Percentiles rank a stretch among this genome's conserved stretches.
phyloP scores from a whole-genome alignment of 2,113 vertebrate species.

The Lepidothrix coronata region DNA sequence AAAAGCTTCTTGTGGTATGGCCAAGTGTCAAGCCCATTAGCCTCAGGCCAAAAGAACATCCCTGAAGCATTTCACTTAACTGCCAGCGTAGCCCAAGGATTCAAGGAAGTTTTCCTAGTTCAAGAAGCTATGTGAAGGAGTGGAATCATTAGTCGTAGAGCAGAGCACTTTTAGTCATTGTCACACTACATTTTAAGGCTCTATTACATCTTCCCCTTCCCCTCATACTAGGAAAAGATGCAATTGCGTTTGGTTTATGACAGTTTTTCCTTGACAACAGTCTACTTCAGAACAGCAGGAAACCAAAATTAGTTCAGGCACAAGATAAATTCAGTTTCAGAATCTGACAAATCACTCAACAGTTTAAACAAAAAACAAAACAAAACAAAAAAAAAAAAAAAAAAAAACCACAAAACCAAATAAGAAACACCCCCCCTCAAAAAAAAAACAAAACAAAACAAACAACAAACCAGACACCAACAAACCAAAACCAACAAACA shows the following conservation, averaged over 20 bases:
- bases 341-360: background rate
- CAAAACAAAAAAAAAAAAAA: background rate
- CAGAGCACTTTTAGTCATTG: background rate
- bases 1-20: background rate
- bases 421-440: background rate
- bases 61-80: background rate
- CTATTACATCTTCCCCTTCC: background rate
- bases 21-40: background rate
- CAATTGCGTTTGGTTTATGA: background rate
- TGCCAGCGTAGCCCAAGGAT: background rate
- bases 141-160: background rate
- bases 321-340: background rate
- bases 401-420: background rate
- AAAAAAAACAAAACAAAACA: background rate
- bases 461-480: too few relatives aligned
- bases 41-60: background rate
- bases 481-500: background rate
- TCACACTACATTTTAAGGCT: background rate
- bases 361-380: too few relatives aligned
- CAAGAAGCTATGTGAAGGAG: background rate
- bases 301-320: background rate
- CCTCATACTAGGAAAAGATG: background rate
- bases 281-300: background rate
- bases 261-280: background rate
- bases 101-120: background rate